Conservation (phyloP, 2,113 vertebrate genomes). For the Lanius collurio region DNA sequence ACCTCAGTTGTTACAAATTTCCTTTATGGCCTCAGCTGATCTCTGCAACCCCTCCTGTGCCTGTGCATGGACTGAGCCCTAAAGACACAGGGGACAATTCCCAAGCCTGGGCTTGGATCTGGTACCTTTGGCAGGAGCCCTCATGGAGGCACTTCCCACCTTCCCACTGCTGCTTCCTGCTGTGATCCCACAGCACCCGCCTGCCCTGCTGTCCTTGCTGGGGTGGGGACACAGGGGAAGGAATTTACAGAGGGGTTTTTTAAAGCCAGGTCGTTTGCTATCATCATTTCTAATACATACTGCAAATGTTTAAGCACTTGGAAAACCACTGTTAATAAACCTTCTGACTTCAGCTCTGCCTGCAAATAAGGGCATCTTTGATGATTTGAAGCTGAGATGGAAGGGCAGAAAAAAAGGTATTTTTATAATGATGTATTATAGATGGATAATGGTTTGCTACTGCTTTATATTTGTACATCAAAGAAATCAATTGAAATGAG, state of each 20-base stretch:
- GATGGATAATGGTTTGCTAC: not conserved
- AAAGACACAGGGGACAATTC: rapidly evolving
- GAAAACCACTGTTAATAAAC: not conserved
- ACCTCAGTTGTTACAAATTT: not conserved
- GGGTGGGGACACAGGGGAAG: not conserved
- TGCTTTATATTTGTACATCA: not conserved
- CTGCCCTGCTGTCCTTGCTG: not conserved
- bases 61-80: not conserved
- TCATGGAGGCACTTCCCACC: rapidly evolving
- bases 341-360: not conserved
- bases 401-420: not conserved
- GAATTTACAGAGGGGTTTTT: not conserved
- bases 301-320: not conserved
- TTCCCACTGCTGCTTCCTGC: not conserved
- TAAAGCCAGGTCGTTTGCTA: not conserved
- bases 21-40: not conserved
- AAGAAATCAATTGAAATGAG: not conserved
- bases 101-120: not conserved
- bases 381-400: not conserved
- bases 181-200: not conserved
- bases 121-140: rapidly evolving
- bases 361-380: not conserved
- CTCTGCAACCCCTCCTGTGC: rapidly evolving
- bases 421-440: not conserved
- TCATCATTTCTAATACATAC: not conserved